phyloP scores from a whole-genome alignment of 2,888 invertebrate species.

The Sphaeridia pumilis region DNA sequence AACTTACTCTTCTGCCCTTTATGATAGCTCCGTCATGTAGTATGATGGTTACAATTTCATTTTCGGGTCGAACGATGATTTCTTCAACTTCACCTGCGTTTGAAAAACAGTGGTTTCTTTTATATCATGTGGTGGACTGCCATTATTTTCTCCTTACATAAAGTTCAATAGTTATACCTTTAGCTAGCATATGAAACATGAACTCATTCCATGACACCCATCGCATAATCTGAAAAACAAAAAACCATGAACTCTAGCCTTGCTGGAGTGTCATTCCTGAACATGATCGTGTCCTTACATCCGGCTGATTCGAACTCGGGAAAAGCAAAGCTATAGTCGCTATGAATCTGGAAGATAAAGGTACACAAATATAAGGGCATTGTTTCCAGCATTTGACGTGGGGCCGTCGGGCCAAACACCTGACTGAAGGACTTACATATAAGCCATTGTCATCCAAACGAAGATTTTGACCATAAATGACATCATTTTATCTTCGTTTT shows the following conservation, averaged over 20 bases:
- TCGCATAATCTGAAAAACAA: constrained; percentile 51
- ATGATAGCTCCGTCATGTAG: constrained; percentile 74
- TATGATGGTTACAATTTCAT: constrained; percentile 71
- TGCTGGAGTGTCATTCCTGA: no score
- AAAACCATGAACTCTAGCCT: no score
- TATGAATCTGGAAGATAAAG: constrained; percentile 46
- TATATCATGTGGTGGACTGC: no score
- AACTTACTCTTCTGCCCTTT: constrained; percentile 58
- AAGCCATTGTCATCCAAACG: constrained; percentile 67
- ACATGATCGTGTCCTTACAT: no score
- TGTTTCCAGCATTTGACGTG: no score
- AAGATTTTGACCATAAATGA: constrained; percentile 61
- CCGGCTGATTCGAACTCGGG: constrained; percentile 58
- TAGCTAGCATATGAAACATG: constrained; percentile 81
- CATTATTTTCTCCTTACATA: no score
- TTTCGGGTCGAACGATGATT: no score
- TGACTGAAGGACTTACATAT: no score
- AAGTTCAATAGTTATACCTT: constrained; percentile 84
- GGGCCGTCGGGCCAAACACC: no score
- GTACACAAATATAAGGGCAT: no score
- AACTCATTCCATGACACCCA: constrained; percentile 96
- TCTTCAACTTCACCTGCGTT: no score
- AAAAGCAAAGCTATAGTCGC: constrained; percentile 59
- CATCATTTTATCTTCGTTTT: constrained; percentile 54
- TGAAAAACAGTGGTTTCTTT: no score